phyloP scores from a whole-genome alignment of 2,113 vertebrate species.

The Columba janthina region DNA sequence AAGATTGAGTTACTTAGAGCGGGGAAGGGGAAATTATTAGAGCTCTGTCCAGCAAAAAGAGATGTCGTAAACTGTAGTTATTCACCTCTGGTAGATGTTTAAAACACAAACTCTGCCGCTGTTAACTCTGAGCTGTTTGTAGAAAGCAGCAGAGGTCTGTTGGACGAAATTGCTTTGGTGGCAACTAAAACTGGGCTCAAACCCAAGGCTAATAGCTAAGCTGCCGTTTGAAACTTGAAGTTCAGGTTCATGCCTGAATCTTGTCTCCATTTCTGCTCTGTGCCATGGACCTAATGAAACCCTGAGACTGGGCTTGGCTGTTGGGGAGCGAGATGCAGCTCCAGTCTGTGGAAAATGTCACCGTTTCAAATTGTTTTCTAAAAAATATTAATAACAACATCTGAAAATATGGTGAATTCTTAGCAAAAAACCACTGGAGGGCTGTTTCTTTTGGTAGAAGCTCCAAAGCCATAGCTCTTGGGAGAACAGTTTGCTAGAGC shows the following conservation, averaged over 20 bases:
- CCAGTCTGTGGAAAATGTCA: neutral
- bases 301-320: neutral
- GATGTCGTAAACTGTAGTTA: slow-evolving; percentile 42
- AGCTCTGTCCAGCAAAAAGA: slow-evolving; percentile 6
- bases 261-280: neutral
- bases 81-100: slow-evolving; percentile 1
- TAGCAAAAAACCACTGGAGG: neutral
- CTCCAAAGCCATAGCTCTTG: neutral
- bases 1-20: slow-evolving; percentile 42
- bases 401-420: neutral
- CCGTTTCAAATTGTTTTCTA: neutral
- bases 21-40: slow-evolving; percentile 57
- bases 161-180: neutral
- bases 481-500: neutral
- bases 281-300: neutral
- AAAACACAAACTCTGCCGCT: slow-evolving; percentile 39
- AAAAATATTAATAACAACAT: neutral
- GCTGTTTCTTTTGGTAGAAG: neutral
- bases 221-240: neutral
- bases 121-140: neutral
- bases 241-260: neutral
- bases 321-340: neutral
- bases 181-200: slow-evolving; percentile 18
- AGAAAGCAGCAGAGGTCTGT: neutral
- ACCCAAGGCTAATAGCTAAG: slow-evolving; percentile 6